These are phyloP conservation scores for Polypterus bichir DNA, from an alignment of 2,113 vertebrate species.

Conservation along the genomic window DNA sequence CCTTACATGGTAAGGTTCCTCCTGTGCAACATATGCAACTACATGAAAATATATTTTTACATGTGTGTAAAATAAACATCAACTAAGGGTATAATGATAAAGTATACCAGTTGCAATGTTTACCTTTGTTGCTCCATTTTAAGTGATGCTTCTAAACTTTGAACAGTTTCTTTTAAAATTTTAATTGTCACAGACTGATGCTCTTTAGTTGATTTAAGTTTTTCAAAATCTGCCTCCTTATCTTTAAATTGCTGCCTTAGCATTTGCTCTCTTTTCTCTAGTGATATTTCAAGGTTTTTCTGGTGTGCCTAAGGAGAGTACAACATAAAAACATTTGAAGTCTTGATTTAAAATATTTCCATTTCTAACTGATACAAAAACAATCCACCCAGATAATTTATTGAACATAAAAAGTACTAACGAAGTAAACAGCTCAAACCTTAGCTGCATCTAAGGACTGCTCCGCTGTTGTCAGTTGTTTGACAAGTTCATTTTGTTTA, in stretches of 20 bases:
- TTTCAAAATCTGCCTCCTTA: constrained; percentile 54
- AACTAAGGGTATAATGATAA: no score
- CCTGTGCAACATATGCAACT: neutral
- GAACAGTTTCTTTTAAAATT: constrained; percentile 41
- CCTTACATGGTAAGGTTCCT: neutral
- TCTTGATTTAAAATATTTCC: neutral
- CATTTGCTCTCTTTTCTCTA: constrained; percentile 47
- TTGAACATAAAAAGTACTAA: neutral
- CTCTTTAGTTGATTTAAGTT: constrained; percentile 46
- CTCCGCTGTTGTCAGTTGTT: constrained; percentile 53
- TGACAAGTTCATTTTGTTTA: constrained; percentile 44
- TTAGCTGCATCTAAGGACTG: constrained; percentile 46
- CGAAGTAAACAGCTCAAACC: constrained; percentile 38
- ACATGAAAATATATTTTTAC: no score
- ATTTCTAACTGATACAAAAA: neutral
- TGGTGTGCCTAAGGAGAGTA: constrained; percentile 41
- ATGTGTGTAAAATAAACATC: no score
- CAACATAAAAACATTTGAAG: constrained; percentile 11
- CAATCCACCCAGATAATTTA: neutral
- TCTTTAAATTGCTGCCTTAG: constrained; percentile 46
- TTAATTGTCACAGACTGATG: constrained; percentile 44
- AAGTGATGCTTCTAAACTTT: constrained; percentile 49
- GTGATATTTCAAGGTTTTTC: constrained; percentile 40
- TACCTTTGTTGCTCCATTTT: constrained; percentile 61
- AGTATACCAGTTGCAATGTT: neutral